Evolutionary conservation across 2,888 invertebrate species (phyloP), one percentile per base, ranked within the genome.

Genomic region (Heliothis peltigera): DNA sequence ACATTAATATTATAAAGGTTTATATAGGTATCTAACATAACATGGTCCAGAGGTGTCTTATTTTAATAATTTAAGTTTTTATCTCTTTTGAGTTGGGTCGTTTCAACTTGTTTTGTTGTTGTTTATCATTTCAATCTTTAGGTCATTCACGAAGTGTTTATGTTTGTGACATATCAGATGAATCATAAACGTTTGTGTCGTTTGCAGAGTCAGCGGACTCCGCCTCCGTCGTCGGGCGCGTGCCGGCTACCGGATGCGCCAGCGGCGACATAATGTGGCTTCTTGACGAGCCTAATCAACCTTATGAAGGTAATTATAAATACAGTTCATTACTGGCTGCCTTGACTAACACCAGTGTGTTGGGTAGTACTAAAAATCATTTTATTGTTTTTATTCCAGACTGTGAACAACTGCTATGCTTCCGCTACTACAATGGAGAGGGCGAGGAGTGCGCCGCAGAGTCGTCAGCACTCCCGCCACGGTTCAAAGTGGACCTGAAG

Each of bases 201-300:
- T 82, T 92, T 92, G 75, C 91, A 94, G 94, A 91, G 85, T 85
- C 89, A 81, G 84, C 86, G 77, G 86, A 84, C 79, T 84, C 80
- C 83, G 87, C 83, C 85, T 89, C 89, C 87, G 89, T 91, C 87
- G 92, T 90, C 87, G 89, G 88, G 90, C 94, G 94, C 91, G 93
- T 92, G 93, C 94, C 92, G 89, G 95, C 95, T 82, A 95, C 95
- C 93, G 94, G 95, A 93, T 95, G 95, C 89, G 90, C 92, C 85
- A 95, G 92, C 89, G 96, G 96, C 88, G 95, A 95, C 92, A 96
- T 96, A 88, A 96, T 97, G 96, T 97, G 97, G 96, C 95, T 96
- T 87, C 95, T 96, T 88, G 96, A 96, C 91, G 96, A 96, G 91
- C 96, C 96, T 85, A 95, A 95, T 89, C 94, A 95, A 87, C 95